Conservation (phyloP, 92 coral and sea anemone species). For the Epizoanthus fatuus region DNA sequence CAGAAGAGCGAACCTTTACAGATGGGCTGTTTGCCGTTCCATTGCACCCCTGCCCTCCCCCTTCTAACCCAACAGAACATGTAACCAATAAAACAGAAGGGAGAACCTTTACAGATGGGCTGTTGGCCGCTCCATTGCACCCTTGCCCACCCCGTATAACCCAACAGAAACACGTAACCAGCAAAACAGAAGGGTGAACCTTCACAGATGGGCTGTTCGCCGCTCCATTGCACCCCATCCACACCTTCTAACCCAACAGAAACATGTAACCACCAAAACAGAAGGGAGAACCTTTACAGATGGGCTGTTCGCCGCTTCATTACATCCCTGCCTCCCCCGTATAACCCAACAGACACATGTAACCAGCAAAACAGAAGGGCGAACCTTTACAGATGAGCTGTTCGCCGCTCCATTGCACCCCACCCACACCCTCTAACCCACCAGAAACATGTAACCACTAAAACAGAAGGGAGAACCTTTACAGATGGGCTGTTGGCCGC, state of each 20-base stretch:
- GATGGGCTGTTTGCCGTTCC: too few relatives aligned
- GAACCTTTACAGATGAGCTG: constrained; percentile 59
- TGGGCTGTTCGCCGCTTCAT: too few relatives aligned
- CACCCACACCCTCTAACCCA: neutral
- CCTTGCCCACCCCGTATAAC: too few relatives aligned
- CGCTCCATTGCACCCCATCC: neutral
- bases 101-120: constrained; percentile 76
- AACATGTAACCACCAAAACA: neutral
- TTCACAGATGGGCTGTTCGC: constrained; percentile 20
- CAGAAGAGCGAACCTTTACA: too few relatives aligned
- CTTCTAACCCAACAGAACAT: neutral
- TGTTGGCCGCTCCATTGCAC: constrained; percentile 92
- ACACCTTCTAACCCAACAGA: neutral
- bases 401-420: neutral
- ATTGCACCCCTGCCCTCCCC: neutral
- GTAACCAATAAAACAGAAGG: neutral
- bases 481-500: constrained; percentile 83
- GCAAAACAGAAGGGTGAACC: constrained; percentile 35
- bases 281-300: constrained; percentile 62
- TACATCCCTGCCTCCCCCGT: neutral
- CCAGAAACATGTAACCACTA: neutral
- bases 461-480: constrained; percentile 38
- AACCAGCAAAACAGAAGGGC: neutral
- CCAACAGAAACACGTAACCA: neutral
- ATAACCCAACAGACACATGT: neutral